Conservation (phyloP, 1,140 invertebrate species). For the Uloborus diversus region DNA sequence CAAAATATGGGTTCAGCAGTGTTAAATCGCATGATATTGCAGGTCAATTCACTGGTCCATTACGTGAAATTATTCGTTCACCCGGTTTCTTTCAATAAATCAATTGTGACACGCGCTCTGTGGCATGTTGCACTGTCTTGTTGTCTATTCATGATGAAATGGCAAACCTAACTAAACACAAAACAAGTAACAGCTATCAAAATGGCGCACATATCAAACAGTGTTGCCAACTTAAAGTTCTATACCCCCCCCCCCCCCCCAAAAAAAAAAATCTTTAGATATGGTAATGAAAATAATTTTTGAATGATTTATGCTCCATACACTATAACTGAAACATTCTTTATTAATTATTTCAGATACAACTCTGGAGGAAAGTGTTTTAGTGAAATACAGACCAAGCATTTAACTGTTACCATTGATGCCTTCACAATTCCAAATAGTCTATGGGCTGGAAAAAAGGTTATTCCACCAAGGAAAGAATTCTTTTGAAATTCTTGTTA, state of each 20-base stretch:
- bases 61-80: no score
- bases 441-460: constrained; percentile 94
- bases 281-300: neutral
- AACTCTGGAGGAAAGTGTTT: constrained; percentile 99
- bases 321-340: neutral
- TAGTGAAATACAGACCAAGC: constrained; percentile 96
- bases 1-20: no score
- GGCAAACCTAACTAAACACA: no score
- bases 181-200: neutral
- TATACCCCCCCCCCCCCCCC: neutral
- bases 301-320: neutral
- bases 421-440: constrained; percentile 98
- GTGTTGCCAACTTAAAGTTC: neutral
- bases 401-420: constrained; percentile 99
- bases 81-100: no score
- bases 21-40: no score
- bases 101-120: no score
- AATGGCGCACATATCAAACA: neutral
- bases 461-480: constrained; percentile 46
- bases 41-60: no score
- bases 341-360: constrained; percentile 77
- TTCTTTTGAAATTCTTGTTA: constrained; percentile 31
- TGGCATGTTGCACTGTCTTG: no score
- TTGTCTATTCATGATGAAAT: no score
- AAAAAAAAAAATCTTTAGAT: neutral